These are phyloP conservation scores for Lepidochrysops patricia DNA, from an alignment of 2,888 invertebrate genomes.

Conservation along the genomic window DNA sequence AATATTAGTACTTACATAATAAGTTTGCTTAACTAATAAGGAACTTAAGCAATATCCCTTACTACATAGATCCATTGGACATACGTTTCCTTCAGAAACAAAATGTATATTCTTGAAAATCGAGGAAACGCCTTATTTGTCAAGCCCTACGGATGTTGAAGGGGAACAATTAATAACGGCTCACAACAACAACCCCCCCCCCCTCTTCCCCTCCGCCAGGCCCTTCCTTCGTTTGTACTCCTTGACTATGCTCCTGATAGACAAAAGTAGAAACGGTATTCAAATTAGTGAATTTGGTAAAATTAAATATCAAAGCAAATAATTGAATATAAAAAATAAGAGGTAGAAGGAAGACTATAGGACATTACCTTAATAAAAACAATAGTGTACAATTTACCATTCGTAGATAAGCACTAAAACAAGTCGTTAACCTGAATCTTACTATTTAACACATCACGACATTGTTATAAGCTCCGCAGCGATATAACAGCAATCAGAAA, in stretches of 20 bases:
- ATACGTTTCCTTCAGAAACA: neutral
- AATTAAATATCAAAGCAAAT: too few species aligned
- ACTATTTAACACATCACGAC: neutral
- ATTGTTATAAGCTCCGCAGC: neutral
- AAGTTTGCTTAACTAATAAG: too few species aligned
- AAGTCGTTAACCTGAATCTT: neutral
- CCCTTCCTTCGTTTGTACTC: neutral
- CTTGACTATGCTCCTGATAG: neutral
- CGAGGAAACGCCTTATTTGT: slow-evolving; percentile 7
- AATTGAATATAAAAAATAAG: too few species aligned
- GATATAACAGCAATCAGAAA: neutral
- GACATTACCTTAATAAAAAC: too few species aligned
- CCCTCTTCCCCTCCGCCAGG: neutral
- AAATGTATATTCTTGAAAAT: neutral
- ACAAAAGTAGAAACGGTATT: too few species aligned
- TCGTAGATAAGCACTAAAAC: too few species aligned
- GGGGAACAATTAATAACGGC: slow-evolving; percentile 8
- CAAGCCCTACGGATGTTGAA: slow-evolving; percentile 4
- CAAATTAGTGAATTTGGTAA: too few species aligned
- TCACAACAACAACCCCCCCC: too few species aligned
- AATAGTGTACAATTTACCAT: too few species aligned
- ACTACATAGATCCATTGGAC: neutral
- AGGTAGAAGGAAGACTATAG: too few species aligned
- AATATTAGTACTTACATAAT: too few species aligned
- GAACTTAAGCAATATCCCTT: too few species aligned